phyloP scores from a whole-genome alignment of 1,140 invertebrate genomes.

The Drosophila tani region DNA sequence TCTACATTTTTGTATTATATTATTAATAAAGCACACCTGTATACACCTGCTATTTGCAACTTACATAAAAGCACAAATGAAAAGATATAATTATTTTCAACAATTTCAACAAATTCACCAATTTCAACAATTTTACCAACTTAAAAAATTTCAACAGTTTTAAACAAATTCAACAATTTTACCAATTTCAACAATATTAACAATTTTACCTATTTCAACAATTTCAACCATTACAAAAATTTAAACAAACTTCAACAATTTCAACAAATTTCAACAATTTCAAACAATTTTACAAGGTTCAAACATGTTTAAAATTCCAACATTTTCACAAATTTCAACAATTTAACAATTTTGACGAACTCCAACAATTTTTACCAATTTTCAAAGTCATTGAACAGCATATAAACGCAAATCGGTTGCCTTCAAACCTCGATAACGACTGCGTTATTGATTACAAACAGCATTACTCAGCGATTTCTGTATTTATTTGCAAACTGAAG shows the following conservation, averaged over 20 bases:
- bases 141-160: no score
- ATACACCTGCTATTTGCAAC: constrained; percentile 13
- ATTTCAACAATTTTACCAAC: no score
- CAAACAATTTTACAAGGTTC: background rate
- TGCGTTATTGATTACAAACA: constrained; percentile 5
- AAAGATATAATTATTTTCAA: background rate
- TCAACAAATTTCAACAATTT: background rate
- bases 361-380: background rate
- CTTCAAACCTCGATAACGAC: constrained; percentile 10
- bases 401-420: background rate
- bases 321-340: background rate
- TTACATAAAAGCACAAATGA: background rate
- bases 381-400: background rate
- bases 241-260: no score
- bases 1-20: constrained; percentile 16
- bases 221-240: no score
- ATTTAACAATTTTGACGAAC: background rate
- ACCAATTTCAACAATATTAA: background rate
- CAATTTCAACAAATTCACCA: no score
- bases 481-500: constrained; percentile 9
- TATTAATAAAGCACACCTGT: constrained; percentile 7
- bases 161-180: no score
- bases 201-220: no score
- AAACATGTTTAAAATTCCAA: no score
- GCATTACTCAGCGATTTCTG: constrained; percentile 13